A percentile compares a stretch with the other conserved stretches of the same genome.
Conservation (phyloP, 1,140 invertebrate genomes). For the Tetraneura akinire region DNA sequence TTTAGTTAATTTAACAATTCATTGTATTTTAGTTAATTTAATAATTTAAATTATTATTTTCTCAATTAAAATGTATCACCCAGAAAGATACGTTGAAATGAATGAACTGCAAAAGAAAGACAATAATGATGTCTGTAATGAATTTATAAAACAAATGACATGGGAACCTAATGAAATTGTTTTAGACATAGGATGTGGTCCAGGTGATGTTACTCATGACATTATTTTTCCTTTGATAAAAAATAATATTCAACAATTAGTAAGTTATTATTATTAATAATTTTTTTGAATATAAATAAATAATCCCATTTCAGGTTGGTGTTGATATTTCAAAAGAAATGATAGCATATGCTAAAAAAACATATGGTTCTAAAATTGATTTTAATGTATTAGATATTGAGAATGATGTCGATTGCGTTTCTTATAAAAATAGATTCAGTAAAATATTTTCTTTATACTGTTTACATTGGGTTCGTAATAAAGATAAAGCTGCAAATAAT, state of each 20-base stretch:
- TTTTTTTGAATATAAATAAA: no score
- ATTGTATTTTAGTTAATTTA: no score
- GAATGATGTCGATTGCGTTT: background rate
- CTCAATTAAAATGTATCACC: slow-evolving; percentile 15
- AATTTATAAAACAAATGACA: slow-evolving; percentile 40
- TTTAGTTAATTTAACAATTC: no score
- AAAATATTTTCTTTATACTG: slow-evolving; percentile 48
- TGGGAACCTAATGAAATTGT: slow-evolving; percentile 44
- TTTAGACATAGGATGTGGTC: slow-evolving; percentile 51
- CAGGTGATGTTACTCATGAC: slow-evolving; percentile 48
- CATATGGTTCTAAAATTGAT: background rate
- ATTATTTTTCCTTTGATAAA: slow-evolving; percentile 44
- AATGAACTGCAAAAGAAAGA: slow-evolving; percentile 48
- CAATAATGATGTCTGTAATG: background rate
- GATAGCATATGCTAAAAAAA: slow-evolving; percentile 32
- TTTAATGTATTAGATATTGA: slow-evolving; percentile 36
- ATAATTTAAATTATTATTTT: no score
- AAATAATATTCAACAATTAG: slow-evolving; percentile 30
- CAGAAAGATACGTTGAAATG: slow-evolving; percentile 10
- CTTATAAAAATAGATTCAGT: background rate
- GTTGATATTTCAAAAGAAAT: slow-evolving; percentile 41
- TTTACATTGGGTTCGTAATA: slow-evolving; percentile 35
- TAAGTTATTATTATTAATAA: background rate
- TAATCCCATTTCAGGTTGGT: slow-evolving; percentile 21
- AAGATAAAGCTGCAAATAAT: background rate